Evolutionary conservation across 2,888 invertebrate species (phyloP), one percentile per base, ranked within the genome.

Genomic region (Metallyticus violacea): DNA sequence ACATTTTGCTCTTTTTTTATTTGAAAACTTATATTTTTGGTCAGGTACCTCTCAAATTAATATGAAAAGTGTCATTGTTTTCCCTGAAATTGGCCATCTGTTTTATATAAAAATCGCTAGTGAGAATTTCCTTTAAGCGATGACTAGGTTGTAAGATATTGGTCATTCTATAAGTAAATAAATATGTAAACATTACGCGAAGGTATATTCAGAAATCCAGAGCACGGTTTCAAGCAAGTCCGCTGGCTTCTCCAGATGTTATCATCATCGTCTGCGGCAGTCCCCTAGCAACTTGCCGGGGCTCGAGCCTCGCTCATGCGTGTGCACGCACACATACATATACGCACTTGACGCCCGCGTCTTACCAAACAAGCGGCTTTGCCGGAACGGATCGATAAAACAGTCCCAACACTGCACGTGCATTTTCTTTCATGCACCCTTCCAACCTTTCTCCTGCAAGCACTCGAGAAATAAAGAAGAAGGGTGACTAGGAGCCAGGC

Each of bases 401-500:
- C 82, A 26, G 76, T 40, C 82, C 82, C 26, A 27, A 77, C 27
- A 77, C 77, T 83, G 77, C 77, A 77, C 83, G 77, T 83, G 28
- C 83, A 76, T 27, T 81, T 81, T 77, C 83, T 77, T 77, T 77
- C 77, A 83, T 26, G n/a, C 83, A 77, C 22, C 26, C 83, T 77
- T 28, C 77, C 26, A 62, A 62, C 40, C 40, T 62, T 62, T 62
- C 40, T 62, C 40, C 40, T 62, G 40, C 40, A 62, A 62, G 27
- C 77, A 83, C 77, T 83, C 83, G 9, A 77, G 83, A 83, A 15
- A 28, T 77, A 77, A 83, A 77, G 83, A 83, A 40, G 81, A 30
- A 81, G 62, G 28, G 80, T 26, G 80, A 62, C 27, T 80, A 29
- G 40, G 7, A 81, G 27, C 22, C 76, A 27, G 26, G 82, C 9